A percentile compares a stretch with the other conserved stretches of the same genome.
These are phyloP conservation scores for Nasonovia ribisnigri DNA, from an alignment of 2,888 invertebrate genomes.

Conservation along the genomic window DNA sequence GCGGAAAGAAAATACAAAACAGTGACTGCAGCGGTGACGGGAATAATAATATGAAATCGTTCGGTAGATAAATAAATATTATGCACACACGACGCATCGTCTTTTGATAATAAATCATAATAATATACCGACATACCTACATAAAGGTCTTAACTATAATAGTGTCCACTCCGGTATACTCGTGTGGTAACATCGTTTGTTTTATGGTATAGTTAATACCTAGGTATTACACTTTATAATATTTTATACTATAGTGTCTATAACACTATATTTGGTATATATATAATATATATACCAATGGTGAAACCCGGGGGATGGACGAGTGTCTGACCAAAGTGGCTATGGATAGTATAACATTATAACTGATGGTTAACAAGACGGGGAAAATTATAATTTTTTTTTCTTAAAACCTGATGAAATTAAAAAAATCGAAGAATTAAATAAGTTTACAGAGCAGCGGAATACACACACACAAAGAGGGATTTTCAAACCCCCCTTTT, in stretches of 20 bases:
- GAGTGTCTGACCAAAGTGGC: no score
- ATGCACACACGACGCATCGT: neutral
- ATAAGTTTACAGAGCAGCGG: neutral
- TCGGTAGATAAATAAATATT: neutral
- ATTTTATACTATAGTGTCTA: neutral
- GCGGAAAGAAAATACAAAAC: neutral
- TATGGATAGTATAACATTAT: neutral
- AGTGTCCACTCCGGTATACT: neutral
- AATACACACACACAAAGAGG: no score
- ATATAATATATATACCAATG: neutral
- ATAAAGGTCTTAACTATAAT: neutral
- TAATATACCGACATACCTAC: neutral
- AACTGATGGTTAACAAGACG: no score
- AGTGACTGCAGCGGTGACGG: neutral
- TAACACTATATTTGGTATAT: neutral
- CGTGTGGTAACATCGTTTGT: neutral
- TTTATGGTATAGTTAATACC: neutral
- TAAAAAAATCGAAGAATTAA: neutral
- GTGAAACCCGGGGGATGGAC: neutral
- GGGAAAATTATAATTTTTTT: neutral
- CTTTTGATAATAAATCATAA: neutral
- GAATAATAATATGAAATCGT: constrained; percentile 19
- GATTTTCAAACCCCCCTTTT: no score
- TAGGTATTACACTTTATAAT: neutral
- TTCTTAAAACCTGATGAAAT: neutral